These are phyloP conservation scores for Ibidorhyncha struthersii DNA, from an alignment of 2,113 vertebrate genomes.

Conservation along the genomic window DNA sequence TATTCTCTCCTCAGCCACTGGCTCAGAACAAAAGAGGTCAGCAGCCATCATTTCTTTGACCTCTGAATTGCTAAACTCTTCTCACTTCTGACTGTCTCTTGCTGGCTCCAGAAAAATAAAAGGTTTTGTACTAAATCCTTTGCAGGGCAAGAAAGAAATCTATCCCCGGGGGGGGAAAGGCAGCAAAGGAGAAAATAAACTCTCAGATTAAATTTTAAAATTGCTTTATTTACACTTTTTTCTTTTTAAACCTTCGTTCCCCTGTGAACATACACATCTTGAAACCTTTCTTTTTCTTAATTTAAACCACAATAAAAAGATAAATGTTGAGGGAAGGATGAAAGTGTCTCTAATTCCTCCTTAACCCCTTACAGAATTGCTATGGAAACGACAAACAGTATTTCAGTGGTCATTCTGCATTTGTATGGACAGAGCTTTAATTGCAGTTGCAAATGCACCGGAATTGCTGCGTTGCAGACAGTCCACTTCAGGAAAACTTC, in stretches of 20 bases:
- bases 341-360: neutral
- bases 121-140: conserved; percentile 7
- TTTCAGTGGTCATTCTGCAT: neutral
- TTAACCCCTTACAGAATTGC: neutral
- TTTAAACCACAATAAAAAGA: conserved; percentile 12
- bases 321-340: neutral
- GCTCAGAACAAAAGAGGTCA: neutral
- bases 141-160: neutral
- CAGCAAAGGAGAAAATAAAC: conserved; percentile 60
- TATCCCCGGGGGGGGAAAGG: conserved; percentile 14
- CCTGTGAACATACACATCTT: neutral
- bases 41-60: neutral
- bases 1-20: neutral
- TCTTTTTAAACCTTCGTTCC: neutral
- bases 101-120: neutral
- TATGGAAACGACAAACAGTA: conserved; percentile 31
- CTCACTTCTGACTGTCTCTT: neutral
- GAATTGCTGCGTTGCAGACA: neutral
- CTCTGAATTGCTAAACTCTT: neutral
- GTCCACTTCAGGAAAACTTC: neutral
- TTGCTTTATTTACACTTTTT: conserved; percentile 49
- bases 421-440: neutral
- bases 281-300: conserved; percentile 18
- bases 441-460: neutral
- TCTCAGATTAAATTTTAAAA: conserved; percentile 55